phyloP scores from a whole-genome alignment of 2,888 invertebrate genomes.

The Eudasyphora cyanicolor region DNA sequence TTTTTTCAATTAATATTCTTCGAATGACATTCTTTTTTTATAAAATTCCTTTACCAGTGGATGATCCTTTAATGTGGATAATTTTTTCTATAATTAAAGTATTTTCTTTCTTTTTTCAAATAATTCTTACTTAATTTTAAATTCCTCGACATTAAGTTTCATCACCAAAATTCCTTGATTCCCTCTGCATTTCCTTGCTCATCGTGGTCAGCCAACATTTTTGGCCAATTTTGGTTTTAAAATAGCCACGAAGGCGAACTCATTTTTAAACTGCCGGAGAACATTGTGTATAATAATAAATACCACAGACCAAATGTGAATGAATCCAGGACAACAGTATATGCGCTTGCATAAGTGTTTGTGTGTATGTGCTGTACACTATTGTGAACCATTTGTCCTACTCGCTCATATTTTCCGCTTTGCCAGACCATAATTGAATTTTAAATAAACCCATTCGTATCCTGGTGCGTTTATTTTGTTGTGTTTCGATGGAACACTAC shows the following conservation, averaged over 20 bases:
- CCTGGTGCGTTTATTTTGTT: conserved; percentile 33
- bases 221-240: neutral
- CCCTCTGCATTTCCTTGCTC: neutral
- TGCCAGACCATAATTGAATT: conserved; percentile 77
- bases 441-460: conserved; percentile 76
- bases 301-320: neutral
- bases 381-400: conserved; percentile 60
- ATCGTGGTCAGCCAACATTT: neutral
- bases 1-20: too few relatives aligned
- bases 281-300: conserved; percentile 20
- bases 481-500: neutral
- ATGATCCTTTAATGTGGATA: too few relatives aligned
- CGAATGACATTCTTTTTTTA: too few relatives aligned
- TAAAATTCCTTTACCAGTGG: too few relatives aligned
- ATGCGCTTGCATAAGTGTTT: too few relatives aligned
- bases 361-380: conserved; percentile 45
- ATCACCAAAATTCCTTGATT: too few relatives aligned
- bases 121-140: too few relatives aligned
- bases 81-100: too few relatives aligned
- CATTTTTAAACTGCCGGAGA: neutral
- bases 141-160: too few relatives aligned
- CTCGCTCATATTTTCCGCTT: conserved; percentile 60
- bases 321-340: neutral
- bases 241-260: neutral
- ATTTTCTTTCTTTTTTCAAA: too few relatives aligned